Evolutionary conservation across 37 sponge, comb jelly and placozoan species (phyloP).

Genomic region (Theonella swinhoei): DNA sequence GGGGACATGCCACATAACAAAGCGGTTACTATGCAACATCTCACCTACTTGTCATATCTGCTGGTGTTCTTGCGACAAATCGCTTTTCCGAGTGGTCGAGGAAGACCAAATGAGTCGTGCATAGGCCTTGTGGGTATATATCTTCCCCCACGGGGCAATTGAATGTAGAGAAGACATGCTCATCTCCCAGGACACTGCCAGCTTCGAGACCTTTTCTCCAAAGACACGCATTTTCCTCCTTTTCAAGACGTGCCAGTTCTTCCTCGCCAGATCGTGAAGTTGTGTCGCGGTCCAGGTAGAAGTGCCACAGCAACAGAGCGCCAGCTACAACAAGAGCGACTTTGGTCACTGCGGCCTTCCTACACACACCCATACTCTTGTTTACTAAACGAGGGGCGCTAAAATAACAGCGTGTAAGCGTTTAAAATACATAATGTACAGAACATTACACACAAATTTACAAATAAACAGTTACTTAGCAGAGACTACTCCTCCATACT

Average conservation of each 20-base stretch:
- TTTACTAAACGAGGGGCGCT: too few relatives aligned
- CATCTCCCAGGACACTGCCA: not conserved
- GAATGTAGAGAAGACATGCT: not conserved
- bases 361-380: too few relatives aligned
- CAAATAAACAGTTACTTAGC: too few relatives aligned
- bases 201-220: not conserved
- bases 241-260: not conserved
- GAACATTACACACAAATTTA: too few relatives aligned
- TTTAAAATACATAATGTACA: too few relatives aligned
- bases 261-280: not conserved
- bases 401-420: too few relatives aligned
- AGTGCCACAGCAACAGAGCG: not conserved
- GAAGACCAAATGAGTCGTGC: constrained; percentile 6
- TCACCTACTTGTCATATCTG: not conserved
- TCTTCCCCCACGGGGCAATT: not conserved
- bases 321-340: too few relatives aligned
- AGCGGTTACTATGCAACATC: not conserved
- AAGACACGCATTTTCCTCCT: not conserved
- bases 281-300: not conserved
- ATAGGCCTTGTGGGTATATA: not conserved
- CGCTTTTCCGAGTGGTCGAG: constrained; percentile 9
- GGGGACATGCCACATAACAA: not conserved
- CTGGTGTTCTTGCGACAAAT: constrained; percentile 1
- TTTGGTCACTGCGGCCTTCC: too few relatives aligned
- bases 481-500: too few relatives aligned